Percentiles rank a stretch among this genome's conserved stretches.
Conservation (phyloP, 1,140 invertebrate species). For the Zeugodacus cucurbitae region DNA sequence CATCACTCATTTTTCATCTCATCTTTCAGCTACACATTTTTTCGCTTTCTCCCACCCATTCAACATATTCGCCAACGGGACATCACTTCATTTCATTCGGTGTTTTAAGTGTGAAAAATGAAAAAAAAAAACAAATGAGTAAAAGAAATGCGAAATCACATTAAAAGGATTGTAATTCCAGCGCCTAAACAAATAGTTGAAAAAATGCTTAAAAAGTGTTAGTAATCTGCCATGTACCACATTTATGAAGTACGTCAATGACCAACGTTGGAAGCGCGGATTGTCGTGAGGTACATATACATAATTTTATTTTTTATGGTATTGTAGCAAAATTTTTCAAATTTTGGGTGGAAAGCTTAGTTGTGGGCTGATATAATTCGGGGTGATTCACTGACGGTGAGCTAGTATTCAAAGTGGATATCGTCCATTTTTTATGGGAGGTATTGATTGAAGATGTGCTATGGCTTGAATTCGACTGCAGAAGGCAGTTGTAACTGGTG, state of each 20-base stretch:
- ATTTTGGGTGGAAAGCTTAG: neutral
- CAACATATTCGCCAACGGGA: neutral
- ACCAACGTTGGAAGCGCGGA: neutral
- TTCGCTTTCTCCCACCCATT: neutral
- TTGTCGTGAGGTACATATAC: neutral
- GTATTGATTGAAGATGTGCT: neutral
- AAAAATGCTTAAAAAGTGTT: neutral
- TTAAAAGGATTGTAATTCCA: conserved; percentile 34
- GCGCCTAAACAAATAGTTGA: conserved; percentile 24
- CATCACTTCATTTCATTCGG: conserved; percentile 8
- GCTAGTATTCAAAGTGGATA: too few relatives aligned
- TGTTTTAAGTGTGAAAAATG: neutral
- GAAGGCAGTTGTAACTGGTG: too few relatives aligned
- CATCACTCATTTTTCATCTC: neutral
- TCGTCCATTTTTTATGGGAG: neutral
- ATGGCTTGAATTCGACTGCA: too few relatives aligned
- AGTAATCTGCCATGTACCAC: neutral
- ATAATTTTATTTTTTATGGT: neutral
- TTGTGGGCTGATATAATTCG: neutral
- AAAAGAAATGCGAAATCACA: neutral
- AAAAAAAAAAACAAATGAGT: neutral
- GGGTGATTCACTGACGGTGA: neutral
- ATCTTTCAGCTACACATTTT: neutral
- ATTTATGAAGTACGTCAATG: neutral
- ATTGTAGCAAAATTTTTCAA: neutral